These are phyloP conservation scores for Cathartes aura DNA, from an alignment of 2,113 vertebrate genomes.

Conservation along the genomic window DNA sequence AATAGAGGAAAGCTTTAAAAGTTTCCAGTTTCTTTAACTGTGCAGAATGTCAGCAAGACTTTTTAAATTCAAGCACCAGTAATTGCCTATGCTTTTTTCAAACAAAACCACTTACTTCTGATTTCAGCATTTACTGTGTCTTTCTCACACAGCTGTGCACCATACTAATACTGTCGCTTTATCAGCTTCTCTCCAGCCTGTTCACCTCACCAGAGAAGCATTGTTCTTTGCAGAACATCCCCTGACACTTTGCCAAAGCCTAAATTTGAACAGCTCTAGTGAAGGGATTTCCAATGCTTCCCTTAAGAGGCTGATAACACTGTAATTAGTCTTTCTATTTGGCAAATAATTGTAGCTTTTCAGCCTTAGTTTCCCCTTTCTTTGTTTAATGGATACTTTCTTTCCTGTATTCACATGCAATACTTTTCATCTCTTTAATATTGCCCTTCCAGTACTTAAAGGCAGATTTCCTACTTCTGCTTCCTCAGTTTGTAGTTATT, in stretches of 20 bases:
- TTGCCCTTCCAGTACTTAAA: not conserved
- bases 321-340: constrained; percentile 47
- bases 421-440: not conserved
- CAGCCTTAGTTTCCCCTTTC: not conserved
- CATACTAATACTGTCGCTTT: constrained; percentile 3
- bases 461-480: not conserved
- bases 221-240: constrained; percentile 37
- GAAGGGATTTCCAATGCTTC: constrained; percentile 34
- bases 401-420: not conserved
- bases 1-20: not conserved
- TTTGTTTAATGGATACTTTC: constrained; percentile 15
- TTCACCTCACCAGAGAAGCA: constrained; percentile 39
- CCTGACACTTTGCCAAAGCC: constrained; percentile 14
- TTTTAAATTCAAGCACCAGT: not conserved
- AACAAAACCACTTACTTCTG: not conserved
- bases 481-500: not conserved
- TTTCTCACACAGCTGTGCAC: not conserved
- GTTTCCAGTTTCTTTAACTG: not conserved
- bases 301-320: constrained; percentile 16
- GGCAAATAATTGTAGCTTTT: constrained; percentile 33
- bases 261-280: constrained; percentile 20
- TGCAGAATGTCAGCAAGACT: not conserved
- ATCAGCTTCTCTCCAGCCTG: constrained; percentile 50
- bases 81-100: constrained; percentile 22
- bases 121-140: not conserved